Evolutionary conservation across 2,113 vertebrate species (phyloP).

Genomic region (Pomatostomus ruficeps): DNA sequence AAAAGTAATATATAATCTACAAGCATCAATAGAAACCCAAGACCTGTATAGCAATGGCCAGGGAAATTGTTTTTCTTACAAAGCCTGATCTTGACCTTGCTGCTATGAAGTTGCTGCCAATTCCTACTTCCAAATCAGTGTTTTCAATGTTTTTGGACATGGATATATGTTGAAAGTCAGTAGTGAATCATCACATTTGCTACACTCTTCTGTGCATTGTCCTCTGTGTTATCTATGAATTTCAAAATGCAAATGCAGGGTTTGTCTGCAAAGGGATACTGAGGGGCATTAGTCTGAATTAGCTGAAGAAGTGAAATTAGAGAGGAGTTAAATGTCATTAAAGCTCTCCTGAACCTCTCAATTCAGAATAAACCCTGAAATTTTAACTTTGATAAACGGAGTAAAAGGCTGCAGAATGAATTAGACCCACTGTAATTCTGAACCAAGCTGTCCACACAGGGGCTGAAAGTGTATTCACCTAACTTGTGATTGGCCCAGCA

Average conservation of each 20-base stretch:
- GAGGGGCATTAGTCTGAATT: not conserved
- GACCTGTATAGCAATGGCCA: not conserved
- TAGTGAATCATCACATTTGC: not conserved
- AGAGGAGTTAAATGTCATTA: not conserved
- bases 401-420: not conserved
- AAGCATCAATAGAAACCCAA: not conserved
- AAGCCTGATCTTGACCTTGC: not conserved
- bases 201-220: not conserved
- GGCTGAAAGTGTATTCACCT: not conserved
- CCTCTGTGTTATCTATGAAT: not conserved
- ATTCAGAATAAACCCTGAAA: not conserved
- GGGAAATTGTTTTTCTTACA: not conserved
- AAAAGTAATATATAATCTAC: not conserved
- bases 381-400: not conserved
- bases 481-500: fast-evolving
- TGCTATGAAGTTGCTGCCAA: not conserved
- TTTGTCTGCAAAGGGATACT: not conserved
- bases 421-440: not conserved
- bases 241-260: not conserved
- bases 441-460: not conserved
- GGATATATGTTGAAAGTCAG: not conserved
- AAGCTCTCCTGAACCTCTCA: not conserved
- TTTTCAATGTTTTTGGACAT: not conserved
- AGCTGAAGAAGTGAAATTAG: not conserved
- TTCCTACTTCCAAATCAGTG: not conserved